Conservation (phyloP, 1,140 invertebrate genomes). For the Aphelenchoides avenae region DNA sequence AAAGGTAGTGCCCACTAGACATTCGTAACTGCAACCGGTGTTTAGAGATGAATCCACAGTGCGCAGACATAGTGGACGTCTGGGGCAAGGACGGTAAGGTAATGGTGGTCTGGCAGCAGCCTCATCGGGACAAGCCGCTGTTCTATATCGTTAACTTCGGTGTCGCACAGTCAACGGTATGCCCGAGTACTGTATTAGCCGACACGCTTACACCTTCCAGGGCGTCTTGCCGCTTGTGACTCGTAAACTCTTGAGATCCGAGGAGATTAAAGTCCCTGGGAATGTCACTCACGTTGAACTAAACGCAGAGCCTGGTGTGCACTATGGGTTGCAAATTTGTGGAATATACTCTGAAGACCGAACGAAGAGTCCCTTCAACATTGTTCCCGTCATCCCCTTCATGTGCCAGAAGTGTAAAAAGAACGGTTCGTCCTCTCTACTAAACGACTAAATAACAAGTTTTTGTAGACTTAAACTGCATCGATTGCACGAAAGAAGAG, state of each 20-base stretch:
- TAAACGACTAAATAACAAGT: neutral
- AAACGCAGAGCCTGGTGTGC: slow-evolving; percentile 7
- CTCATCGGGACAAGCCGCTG: slow-evolving; percentile 13
- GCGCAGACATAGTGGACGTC: slow-evolving; percentile 40
- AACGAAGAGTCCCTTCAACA: slow-evolving; percentile 27
- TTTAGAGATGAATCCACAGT: slow-evolving; percentile 31
- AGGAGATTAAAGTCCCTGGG: slow-evolving; percentile 34
- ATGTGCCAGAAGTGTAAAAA: slow-evolving; percentile 24
- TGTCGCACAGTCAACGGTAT: neutral
- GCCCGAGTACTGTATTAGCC: neutral
- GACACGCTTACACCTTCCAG: slow-evolving; percentile 5
- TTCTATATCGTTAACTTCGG: slow-evolving; percentile 40
- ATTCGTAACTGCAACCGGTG: neutral
- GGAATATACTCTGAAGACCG: slow-evolving; percentile 25
- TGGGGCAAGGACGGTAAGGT: slow-evolving; percentile 42
- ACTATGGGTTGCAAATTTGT: slow-evolving; percentile 43
- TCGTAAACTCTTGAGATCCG: slow-evolving; percentile 23
- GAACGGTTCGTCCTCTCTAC: slow-evolving; percentile 1
- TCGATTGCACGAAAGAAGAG: slow-evolving; percentile 39
- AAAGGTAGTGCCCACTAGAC: slow-evolving; percentile 18
- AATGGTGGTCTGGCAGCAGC: slow-evolving; percentile 37
- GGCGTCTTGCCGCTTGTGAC: slow-evolving; percentile 22
- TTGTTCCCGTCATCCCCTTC: slow-evolving; percentile 39
- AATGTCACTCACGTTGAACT: slow-evolving; percentile 37
- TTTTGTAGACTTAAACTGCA: slow-evolving; percentile 15